Percentiles rank a stretch among this genome's conserved stretches.
Evolutionary conservation across 2,113 vertebrate genomes (phyloP).

Genomic region (Butorides virescens): DNA sequence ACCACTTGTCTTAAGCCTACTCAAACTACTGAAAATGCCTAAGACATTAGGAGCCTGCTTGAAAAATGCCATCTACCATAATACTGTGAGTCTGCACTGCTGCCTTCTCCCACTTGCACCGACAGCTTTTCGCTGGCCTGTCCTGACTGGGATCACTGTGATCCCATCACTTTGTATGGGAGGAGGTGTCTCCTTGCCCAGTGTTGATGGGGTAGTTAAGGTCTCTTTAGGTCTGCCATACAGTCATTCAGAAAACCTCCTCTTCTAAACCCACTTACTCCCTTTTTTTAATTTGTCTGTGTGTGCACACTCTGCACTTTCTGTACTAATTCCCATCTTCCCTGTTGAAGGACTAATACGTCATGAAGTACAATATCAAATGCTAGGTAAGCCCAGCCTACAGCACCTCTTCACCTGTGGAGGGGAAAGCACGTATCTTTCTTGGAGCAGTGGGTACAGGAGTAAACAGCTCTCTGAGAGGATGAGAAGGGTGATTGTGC

Average conservation of each 20-base stretch:
- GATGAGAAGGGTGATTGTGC: not conserved
- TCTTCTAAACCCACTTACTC: not conserved
- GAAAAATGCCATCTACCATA: not conserved
- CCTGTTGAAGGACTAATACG: not conserved
- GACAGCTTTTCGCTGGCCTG: not conserved
- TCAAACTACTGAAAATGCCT: not conserved
- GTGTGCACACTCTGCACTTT: not conserved
- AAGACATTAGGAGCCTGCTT: not conserved
- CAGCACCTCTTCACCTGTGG: not conserved
- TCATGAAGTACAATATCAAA: not conserved
- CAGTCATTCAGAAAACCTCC: not conserved
- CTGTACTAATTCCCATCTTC: not conserved
- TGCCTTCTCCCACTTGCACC: not conserved
- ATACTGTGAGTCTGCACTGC: not conserved
- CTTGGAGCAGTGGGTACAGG: not conserved
- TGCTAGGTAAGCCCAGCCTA: not conserved
- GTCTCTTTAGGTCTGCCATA: not conserved
- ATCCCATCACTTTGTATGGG: not conserved
- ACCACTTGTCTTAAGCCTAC: not conserved
- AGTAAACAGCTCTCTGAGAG: not conserved
- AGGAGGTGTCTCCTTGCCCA: not conserved
- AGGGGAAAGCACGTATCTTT: not conserved
- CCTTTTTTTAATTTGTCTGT: too few relatives aligned
- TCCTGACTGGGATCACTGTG: not conserved
- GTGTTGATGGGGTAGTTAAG: not conserved